Evolutionary conservation across 2,113 vertebrate genomes (phyloP).

Genomic region (Rana temporaria): DNA sequence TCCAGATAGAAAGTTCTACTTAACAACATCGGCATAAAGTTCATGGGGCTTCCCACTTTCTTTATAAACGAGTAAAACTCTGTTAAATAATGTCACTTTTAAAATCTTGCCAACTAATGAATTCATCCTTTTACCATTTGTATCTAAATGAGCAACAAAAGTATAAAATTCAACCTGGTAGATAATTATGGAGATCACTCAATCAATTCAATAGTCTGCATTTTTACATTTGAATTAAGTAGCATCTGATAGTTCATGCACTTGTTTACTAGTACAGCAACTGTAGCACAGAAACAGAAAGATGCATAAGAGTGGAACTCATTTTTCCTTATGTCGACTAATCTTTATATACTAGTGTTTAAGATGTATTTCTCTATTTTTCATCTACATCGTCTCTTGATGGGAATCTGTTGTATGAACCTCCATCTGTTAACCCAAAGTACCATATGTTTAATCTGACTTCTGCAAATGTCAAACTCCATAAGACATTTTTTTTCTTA

Average conservation of each 20-base stretch:
- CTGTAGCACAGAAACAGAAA: conserved; percentile 20
- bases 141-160: no score
- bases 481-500: conserved; percentile 33
- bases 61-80: no score
- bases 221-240: no score
- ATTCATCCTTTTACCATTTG: no score
- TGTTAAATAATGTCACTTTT: no score
- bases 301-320: conserved; percentile 39
- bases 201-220: no score
- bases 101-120: no score
- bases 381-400: conserved; percentile 41
- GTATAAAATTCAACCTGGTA: no score
- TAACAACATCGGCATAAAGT: no score
- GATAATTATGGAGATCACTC: no score
- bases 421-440: conserved; percentile 51
- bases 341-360: conserved; percentile 49
- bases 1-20: no score
- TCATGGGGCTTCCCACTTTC: no score
- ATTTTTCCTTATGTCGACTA: conserved; percentile 52
- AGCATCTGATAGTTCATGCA: conserved; percentile 1
- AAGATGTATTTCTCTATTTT: conserved; percentile 46
- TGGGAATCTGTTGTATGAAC: conserved; percentile 53
- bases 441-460: conserved; percentile 55
- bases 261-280: conserved; percentile 27
- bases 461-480: conserved; percentile 51